Evolutionary conservation across 2,888 invertebrate species (phyloP).

Genomic region (Torymus texanus): DNA sequence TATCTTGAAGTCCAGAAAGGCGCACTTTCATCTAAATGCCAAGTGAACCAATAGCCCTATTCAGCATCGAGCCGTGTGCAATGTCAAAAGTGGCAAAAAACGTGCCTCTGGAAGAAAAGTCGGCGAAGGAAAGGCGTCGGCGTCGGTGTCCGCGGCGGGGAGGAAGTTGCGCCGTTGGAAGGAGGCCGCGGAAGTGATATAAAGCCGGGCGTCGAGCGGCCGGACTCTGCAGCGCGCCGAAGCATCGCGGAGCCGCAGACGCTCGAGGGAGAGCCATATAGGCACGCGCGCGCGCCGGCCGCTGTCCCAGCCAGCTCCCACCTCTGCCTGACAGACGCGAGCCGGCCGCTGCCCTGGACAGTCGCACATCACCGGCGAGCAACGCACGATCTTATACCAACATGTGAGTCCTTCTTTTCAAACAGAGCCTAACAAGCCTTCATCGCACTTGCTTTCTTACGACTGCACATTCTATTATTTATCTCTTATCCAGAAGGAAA

Average conservation of each 20-base stretch:
- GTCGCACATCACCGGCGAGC: too few relatives aligned
- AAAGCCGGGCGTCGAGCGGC: conserved; percentile 65
- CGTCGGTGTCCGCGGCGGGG: neutral
- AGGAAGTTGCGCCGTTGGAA: neutral
- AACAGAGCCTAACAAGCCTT: too few relatives aligned
- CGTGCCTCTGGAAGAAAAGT: neutral
- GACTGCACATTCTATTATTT: too few relatives aligned
- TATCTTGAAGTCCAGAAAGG: too few relatives aligned
- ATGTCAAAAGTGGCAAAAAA: neutral
- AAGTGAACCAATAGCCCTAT: neutral
- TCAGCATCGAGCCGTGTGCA: neutral
- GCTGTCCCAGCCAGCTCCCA: conserved; percentile 6
- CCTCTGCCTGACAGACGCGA: neutral
- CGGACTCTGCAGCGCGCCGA: conserved; percentile 36
- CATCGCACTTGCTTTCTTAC: too few relatives aligned
- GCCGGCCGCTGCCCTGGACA: neutral
- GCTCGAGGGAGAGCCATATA: neutral
- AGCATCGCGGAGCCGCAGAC: neutral
- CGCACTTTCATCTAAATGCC: too few relatives aligned
- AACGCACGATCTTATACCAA: too few relatives aligned
- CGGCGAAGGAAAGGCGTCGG: conserved; percentile 21
- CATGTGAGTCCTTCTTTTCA: too few relatives aligned
- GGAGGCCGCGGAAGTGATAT: conserved; percentile 70
- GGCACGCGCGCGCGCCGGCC: conserved; percentile 19
- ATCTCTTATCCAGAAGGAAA: too few relatives aligned